Evolutionary conservation across 2,113 vertebrate species (phyloP).

Genomic region (Dipodomys merriami): DNA sequence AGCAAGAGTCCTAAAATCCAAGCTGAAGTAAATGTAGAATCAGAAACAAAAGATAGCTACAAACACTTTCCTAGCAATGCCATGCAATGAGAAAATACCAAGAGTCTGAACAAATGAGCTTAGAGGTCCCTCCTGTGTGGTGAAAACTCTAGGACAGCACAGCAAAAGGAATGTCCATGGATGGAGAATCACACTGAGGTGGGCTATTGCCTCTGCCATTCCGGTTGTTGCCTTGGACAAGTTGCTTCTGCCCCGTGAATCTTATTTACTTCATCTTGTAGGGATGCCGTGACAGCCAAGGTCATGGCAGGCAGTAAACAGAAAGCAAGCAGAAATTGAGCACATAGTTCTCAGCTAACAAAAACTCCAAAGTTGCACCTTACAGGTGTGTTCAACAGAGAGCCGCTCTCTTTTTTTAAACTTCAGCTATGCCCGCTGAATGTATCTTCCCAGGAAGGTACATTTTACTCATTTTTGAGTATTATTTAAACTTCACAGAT

Average conservation of each 20-base stretch:
- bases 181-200: background rate
- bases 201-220: background rate
- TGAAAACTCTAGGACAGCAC: rapidly evolving
- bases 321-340: background rate
- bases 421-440: background rate
- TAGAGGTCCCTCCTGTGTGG: background rate
- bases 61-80: background rate
- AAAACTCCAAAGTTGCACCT: background rate
- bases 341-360: background rate
- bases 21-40: background rate
- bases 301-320: background rate
- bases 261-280: background rate
- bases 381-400: background rate
- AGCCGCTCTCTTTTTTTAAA: background rate
- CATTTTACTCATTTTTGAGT: constrained; percentile 22
- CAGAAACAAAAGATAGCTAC: background rate
- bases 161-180: background rate
- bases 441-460: background rate
- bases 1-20: background rate
- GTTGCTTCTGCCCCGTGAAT: background rate
- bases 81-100: background rate
- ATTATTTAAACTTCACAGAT: constrained; percentile 20
- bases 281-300: background rate
- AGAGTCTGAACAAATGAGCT: background rate
- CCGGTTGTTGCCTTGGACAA: background rate